These are phyloP conservation scores for Esox masquinongy DNA, from an alignment of 2,797 vertebrate genomes.

Conservation along the genomic window DNA sequence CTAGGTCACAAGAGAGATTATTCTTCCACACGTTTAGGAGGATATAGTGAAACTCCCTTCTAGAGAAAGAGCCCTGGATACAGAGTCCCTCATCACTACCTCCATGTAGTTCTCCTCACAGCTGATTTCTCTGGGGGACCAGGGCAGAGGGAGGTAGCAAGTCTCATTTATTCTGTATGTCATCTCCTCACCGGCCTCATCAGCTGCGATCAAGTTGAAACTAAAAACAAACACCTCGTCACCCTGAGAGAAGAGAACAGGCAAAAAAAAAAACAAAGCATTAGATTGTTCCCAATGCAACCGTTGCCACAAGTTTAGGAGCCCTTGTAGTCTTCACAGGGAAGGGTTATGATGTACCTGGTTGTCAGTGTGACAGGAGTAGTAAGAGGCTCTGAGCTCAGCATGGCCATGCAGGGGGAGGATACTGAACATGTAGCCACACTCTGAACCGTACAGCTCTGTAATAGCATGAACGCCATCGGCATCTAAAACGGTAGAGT, in stretches of 20 bases:
- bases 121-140: conserved; percentile 74
- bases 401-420: not conserved
- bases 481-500: not conserved
- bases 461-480: not conserved
- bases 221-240: conserved; percentile 64
- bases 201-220: conserved; percentile 55
- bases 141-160: conserved; percentile 61
- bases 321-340: too few relatives aligned
- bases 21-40: not conserved
- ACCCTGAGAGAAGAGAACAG: conserved; percentile 58
- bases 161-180: conserved; percentile 61
- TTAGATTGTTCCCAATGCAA: too few relatives aligned
- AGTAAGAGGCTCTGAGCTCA: conserved; percentile 10
- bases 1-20: conserved; percentile 26
- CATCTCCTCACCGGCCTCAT: conserved; percentile 39
- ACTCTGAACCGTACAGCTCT: not conserved
- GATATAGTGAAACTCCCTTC: not conserved
- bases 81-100: conserved; percentile 49
- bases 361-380: conserved; percentile 14
- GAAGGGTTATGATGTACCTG: not conserved
- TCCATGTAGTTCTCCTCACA: conserved; percentile 83
- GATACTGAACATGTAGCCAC: conserved; percentile 8
- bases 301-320: too few relatives aligned
- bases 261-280: not conserved
- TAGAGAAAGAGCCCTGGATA: not conserved